A percentile compares a stretch with the other conserved stretches of the same genome.
phyloP scores from a whole-genome alignment of 2,888 invertebrate genomes.

The Aromia moschata region DNA sequence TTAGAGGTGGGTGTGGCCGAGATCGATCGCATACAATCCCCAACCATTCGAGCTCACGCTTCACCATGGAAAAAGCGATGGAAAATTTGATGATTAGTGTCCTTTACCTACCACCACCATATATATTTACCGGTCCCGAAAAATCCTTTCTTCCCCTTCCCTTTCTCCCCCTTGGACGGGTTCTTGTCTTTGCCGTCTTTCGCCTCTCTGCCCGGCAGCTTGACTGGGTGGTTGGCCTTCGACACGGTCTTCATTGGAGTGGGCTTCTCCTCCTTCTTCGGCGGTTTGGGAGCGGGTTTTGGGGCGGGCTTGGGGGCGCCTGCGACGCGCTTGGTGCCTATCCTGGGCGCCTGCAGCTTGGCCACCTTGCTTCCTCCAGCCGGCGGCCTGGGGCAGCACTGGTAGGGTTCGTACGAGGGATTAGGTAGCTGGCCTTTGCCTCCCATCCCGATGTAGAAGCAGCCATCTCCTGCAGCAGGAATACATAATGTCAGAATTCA shows the following conservation, averaged over 20 bases:
- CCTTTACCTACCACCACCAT: slow-evolving; percentile 77
- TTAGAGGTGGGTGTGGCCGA: slow-evolving; percentile 29
- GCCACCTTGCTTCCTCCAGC: slow-evolving; percentile 82
- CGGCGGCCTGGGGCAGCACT: slow-evolving; percentile 90
- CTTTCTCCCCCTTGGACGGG: slow-evolving; percentile 66
- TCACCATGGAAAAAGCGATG: slow-evolving; percentile 56
- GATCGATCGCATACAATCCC: slow-evolving; percentile 46
- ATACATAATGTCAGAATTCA: slow-evolving; percentile 82
- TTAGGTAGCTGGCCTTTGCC: slow-evolving; percentile 81
- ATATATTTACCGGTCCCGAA: slow-evolving; percentile 85
- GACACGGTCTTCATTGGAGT: slow-evolving; percentile 60
- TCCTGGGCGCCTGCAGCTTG: slow-evolving; percentile 73
- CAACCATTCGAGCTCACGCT: slow-evolving; percentile 56
- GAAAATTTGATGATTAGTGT: slow-evolving; percentile 53
- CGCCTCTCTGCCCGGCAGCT: slow-evolving; percentile 37
- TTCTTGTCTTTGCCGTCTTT: slow-evolving; percentile 51
- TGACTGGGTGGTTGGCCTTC: slow-evolving; percentile 51
- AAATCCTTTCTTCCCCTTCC: slow-evolving; percentile 82
- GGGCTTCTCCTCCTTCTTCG: slow-evolving; percentile 56
- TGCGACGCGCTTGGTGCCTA: slow-evolving; percentile 32
- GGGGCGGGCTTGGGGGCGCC: slow-evolving; percentile 29
- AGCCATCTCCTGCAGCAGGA: slow-evolving; percentile 87
- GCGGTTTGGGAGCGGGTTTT: slow-evolving; percentile 31
- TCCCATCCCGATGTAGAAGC: slow-evolving; percentile 96
- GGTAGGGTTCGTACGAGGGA: slow-evolving; percentile 86